phyloP scores from a whole-genome alignment of 2,797 vertebrate species.

The Octomys mimax region DNA sequence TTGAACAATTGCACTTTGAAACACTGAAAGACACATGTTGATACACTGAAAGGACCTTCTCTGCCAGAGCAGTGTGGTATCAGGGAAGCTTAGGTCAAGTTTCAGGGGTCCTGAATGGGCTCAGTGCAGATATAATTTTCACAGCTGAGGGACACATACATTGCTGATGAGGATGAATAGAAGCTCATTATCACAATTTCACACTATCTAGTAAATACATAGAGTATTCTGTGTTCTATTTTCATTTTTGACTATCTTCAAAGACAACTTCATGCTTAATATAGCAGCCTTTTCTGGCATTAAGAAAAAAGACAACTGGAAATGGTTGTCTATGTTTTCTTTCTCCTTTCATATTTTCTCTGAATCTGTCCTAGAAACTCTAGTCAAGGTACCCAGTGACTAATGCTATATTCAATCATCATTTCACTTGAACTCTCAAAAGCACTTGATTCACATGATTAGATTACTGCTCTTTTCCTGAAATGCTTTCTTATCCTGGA shows the following conservation, averaged over 20 bases:
- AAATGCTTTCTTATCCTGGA: neutral
- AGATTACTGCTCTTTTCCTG: neutral
- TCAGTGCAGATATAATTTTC: neutral
- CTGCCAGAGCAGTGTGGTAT: neutral
- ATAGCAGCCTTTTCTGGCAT: neutral
- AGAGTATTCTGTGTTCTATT: neutral
- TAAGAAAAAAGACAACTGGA: neutral
- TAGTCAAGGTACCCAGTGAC: neutral
- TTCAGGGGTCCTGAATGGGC: neutral
- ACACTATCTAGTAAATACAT: neutral
- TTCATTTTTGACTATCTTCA: neutral
- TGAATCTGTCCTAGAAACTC: neutral
- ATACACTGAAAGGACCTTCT: neutral
- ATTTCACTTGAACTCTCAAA: neutral
- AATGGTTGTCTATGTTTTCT: neutral
- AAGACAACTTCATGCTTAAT: neutral
- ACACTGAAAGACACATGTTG: neutral
- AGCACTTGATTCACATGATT: neutral
- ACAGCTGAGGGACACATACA: neutral
- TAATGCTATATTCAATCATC: neutral
- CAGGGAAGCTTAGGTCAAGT: neutral
- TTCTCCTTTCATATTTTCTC: neutral
- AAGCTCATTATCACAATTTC: constrained; percentile 28
- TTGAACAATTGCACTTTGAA: neutral
- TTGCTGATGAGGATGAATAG: neutral